phyloP scores from a whole-genome alignment of 2,113 vertebrate species.

The Megaceryle torquata region DNA sequence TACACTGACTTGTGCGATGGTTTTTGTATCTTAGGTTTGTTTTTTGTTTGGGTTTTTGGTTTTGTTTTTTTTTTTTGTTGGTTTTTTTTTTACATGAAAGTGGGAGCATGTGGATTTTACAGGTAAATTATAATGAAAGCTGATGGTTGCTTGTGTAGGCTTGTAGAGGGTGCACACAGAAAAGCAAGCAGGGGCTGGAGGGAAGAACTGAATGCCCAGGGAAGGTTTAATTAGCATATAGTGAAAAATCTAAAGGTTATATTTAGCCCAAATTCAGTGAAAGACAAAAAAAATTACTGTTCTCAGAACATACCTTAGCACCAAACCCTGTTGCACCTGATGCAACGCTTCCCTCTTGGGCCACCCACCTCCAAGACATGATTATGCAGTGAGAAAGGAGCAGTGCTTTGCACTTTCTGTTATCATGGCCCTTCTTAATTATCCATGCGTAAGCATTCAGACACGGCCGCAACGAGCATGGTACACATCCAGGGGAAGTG shows the following conservation, averaged over 20 bases:
- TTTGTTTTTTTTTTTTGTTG: not conserved
- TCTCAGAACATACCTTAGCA: constrained; percentile 42
- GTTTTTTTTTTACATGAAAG: constrained; percentile 53
- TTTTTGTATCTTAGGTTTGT: constrained; percentile 5
- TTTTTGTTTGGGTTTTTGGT: not conserved
- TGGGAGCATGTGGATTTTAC: constrained; percentile 46
- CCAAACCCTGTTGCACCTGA: constrained; percentile 42
- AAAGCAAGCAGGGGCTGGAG: constrained; percentile 67
- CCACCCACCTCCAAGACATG: constrained; percentile 63
- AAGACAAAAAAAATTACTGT: constrained; percentile 14
- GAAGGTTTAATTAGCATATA: constrained; percentile 67
- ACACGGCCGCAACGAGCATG: constrained; percentile 42
- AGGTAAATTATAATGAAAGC: constrained; percentile 62
- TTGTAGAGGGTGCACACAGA: constrained; percentile 40
- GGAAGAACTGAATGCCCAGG: constrained; percentile 61
- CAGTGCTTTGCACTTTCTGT: constrained; percentile 37
- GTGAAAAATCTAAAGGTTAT: constrained; percentile 62
- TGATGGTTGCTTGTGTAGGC: constrained; percentile 61
- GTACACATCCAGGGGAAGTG: constrained; percentile 57
- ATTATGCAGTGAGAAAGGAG: constrained; percentile 58
- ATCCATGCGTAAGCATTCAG: constrained; percentile 50
- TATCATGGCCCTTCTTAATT: constrained; percentile 59
- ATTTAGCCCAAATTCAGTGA: not conserved
- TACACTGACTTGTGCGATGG: constrained; percentile 14
- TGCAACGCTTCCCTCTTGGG: constrained; percentile 42